Evolutionary conservation across 2,797 vertebrate genomes (phyloP), one percentile per base, ranked within the genome.

Genomic region (Perodicticus potto): DNA sequence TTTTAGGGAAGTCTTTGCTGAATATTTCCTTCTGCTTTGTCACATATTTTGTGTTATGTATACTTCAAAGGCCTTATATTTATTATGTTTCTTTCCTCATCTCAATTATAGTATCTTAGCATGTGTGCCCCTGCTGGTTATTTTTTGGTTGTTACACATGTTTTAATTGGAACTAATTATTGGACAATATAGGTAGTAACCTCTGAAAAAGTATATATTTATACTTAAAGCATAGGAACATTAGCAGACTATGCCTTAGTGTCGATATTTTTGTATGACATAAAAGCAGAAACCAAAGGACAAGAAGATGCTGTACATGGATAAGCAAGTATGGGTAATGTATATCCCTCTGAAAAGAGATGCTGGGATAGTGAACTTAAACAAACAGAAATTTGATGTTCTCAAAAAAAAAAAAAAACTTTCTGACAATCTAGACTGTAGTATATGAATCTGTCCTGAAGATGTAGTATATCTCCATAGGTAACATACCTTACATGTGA

Each of bases 221-320:
- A 49, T 49, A 49, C 45, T 11, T 49, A 49, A 49, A 49, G 45
- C 3, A 49, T 49, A 49, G 45, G 12, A 49, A 49, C 11, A 49
- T 49, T 49, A 49, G 45, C 45, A 49, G 45, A 49, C 11, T 13
- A 49, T 49, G 12, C 45, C 45, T 49, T 49, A 49, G 45, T 49
- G 45, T 49, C 13, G 45, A 11, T 49, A 49, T 49, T 49, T 49
- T 49, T 49, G 13, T 49, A 0, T 95, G 70, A 91, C 86, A 87
- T 53, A 90, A 90, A 93, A 29, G 32, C 63, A 67, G 53, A 89
- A 95, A 84, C 12, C 40, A 93, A 96, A 94, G 77, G 81, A 29
- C 80, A 96, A 76, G n/a, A 86, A 90, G 89, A 95, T 81, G 17
- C 32, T 55, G 45, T 93, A 55, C 90, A 89, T 82, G 84, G 89